Conservation (phyloP, 2,797 vertebrate genomes). For the Bradypus variegatus region DNA sequence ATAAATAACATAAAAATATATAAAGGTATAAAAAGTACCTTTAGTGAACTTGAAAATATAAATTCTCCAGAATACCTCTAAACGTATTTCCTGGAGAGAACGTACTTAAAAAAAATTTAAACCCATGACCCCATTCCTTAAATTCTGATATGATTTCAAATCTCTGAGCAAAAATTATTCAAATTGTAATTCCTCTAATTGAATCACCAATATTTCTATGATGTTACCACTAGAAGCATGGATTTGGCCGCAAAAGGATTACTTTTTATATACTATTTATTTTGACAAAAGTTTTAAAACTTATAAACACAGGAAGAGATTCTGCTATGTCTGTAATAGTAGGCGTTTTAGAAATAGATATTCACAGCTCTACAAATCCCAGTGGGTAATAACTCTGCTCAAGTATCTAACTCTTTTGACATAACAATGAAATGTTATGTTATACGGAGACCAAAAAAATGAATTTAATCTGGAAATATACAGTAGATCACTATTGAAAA, state of each 20-base stretch:
- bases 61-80: not conserved
- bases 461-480: constrained; percentile 7
- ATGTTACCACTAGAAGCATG: not conserved
- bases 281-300: not conserved
- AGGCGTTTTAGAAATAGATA: not conserved
- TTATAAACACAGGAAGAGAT: not conserved
- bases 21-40: not conserved
- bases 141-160: constrained; percentile 2
- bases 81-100: not conserved
- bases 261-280: not conserved
- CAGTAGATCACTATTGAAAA: not conserved
- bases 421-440: not conserved
- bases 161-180: not conserved
- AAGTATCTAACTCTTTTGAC: not conserved
- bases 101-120: not conserved
- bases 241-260: not conserved
- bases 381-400: not conserved
- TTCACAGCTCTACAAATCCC: not conserved
- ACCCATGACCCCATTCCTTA: not conserved
- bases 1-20: not conserved
- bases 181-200: not conserved
- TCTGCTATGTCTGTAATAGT: not conserved
- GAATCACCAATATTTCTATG: not conserved
- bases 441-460: not conserved
- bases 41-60: not conserved